Evolutionary conservation across 2,113 vertebrate genomes (phyloP).

Genomic region (Regulus satrapa): DNA sequence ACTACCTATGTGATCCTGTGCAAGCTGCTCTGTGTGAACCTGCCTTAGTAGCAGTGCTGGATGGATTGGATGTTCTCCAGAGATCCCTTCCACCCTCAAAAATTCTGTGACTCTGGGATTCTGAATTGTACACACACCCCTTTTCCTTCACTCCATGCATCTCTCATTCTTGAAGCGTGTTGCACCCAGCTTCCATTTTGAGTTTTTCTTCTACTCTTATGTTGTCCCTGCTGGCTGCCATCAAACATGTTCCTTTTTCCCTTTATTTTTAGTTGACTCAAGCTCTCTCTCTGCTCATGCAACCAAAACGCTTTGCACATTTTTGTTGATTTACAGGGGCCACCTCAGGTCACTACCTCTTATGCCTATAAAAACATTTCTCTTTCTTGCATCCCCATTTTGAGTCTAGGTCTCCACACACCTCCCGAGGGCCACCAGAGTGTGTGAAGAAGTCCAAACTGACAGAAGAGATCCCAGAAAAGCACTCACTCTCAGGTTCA

Average conservation of each 20-base stretch:
- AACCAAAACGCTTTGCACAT: neutral
- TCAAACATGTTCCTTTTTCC: neutral
- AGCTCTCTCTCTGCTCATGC: neutral
- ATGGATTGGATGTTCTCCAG: neutral
- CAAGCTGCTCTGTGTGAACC: neutral
- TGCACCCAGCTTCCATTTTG: neutral
- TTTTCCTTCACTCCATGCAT: neutral
- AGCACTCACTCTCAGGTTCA: neutral
- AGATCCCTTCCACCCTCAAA: neutral
- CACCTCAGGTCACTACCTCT: constrained; percentile 9
- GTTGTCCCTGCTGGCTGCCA: neutral
- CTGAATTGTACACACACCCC: neutral
- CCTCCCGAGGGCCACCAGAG: neutral
- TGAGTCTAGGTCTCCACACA: neutral
- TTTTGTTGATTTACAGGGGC: constrained; percentile 17
- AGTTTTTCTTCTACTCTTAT: neutral
- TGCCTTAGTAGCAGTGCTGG: neutral
- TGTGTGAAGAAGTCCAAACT: neutral
- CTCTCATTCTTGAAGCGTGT: neutral
- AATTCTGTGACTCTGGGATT: neutral
- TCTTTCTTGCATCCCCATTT: neutral
- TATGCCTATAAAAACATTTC: neutral
- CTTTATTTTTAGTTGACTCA: neutral
- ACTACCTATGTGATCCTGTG: neutral
- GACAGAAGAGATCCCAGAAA: constrained; percentile 22